Base-by-base conservation (phyloP, 2,113 vertebrate genomes). In the Strix uralensis region DNA sequence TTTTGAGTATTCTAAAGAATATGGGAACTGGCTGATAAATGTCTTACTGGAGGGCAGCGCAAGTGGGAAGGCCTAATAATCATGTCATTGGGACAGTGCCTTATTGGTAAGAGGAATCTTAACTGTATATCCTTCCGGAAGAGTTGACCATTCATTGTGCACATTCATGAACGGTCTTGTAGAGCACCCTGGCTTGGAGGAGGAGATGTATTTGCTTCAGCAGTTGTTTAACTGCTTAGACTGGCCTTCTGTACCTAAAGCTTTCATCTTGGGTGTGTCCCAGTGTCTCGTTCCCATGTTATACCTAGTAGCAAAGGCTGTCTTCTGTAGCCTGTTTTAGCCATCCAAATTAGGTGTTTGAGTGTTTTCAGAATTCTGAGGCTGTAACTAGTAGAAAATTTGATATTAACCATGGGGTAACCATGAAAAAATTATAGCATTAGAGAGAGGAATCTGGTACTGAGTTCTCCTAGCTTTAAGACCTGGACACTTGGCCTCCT, bases 21-120 rank as follows among this genome's bases (percentile, higher is more conserved):
- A 7, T 77, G 26, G 17, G 17, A 61, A n/a, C 15, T 36, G 22
- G 11, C 44, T 51, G 29, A 8, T 32, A 47, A 67, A 18, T 27
- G 9, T 63, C 27, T 54, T 72, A 20, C 13, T 4, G 3, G 21
- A 77, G 23, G 47, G 26, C 19, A 59, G 42, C 15, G 15, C 7
- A 75, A 82, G 29, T 32, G 23, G 47, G 66, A 83, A 80, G 44
- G 11, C 23, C 17, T 73, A 42, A 78, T n/a, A 61, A 34, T 87
- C 0, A 0, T 49, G 46, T 15, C 6, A 12, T 70, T 52, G 57
- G 26, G 34, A 79, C 10, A 70, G 26, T 42, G 12, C 10, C 16
- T 65, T 52, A 38, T 23, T 27, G 27, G 6, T 55, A 46, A 47
- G 36, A 73, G 34, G 29, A 81, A n/a, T 22, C 20, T 78, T 69